A percentile compares a stretch with the other conserved stretches of the same genome.
Conservation (phyloP, 1,140 invertebrate genomes). For the Radopholus similis region DNA sequence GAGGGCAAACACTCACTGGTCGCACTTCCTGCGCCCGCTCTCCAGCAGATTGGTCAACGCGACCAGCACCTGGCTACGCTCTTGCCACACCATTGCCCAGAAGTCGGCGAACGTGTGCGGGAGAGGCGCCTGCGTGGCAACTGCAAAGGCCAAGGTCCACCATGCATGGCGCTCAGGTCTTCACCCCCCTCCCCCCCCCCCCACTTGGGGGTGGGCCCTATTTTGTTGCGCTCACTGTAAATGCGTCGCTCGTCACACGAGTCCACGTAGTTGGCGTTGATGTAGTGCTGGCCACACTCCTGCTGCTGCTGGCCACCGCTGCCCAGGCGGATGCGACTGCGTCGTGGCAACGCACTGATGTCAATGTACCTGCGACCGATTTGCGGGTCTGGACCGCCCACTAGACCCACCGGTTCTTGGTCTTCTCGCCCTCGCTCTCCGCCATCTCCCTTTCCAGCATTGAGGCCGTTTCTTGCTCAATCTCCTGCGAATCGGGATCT, state of each 20-base stretch:
- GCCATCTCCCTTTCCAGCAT: neutral
- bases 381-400: no score
- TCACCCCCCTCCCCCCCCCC: no score
- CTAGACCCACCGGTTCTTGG: constrained; percentile 35
- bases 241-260: constrained; percentile 35
- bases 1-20: neutral
- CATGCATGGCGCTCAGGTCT: constrained; percentile 16
- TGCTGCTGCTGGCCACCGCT: constrained; percentile 10
- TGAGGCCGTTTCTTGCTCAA: constrained; percentile 2
- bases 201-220: no score
- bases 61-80: constrained; percentile 74
- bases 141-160: neutral
- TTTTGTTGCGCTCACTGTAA: constrained; percentile 11
- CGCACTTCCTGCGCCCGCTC: constrained; percentile 63
- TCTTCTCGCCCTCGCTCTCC: constrained; percentile 3
- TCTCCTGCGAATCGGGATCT: neutral
- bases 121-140: constrained; percentile 81
- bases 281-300: constrained; percentile 36
- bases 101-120: constrained; percentile 81
- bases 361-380: constrained; percentile 52
- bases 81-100: constrained; percentile 86
- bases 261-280: constrained; percentile 59
- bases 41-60: constrained; percentile 84
- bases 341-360: constrained; percentile 46
- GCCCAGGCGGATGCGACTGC: constrained; percentile 46